Percentiles rank a stretch among this genome's conserved stretches.
phyloP scores from a whole-genome alignment of 2,113 vertebrate genomes.

The Tautogolabrus adspersus region DNA sequence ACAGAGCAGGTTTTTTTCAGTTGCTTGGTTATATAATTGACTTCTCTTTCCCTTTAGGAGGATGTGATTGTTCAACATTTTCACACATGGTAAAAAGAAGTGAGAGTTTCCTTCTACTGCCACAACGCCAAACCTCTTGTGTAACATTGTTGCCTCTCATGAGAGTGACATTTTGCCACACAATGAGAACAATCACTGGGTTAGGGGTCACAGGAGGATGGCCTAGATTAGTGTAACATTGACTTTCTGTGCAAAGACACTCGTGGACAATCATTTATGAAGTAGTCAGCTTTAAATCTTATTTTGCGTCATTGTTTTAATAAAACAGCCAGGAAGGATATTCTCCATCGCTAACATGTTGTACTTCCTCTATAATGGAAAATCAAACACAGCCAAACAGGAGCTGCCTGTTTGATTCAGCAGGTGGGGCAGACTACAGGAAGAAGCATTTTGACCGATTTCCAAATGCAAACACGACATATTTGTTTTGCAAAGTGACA shows the following conservation, averaged over 20 bases:
- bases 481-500: slow-evolving; percentile 60
- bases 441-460: slow-evolving; percentile 15
- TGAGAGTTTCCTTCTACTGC: slow-evolving; percentile 4
- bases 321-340: neutral
- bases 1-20: neutral
- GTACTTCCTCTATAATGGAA: slow-evolving; percentile 41
- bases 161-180: slow-evolving; percentile 52
- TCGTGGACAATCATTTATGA: neutral
- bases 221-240: slow-evolving; percentile 24
- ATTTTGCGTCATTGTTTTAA: slow-evolving; percentile 4
- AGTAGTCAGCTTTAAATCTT: neutral
- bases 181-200: slow-evolving; percentile 44
- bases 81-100: slow-evolving; percentile 4
- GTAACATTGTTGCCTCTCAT: slow-evolving; percentile 43
- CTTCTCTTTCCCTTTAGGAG: neutral
- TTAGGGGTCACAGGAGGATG: slow-evolving; percentile 26
- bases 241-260: slow-evolving; percentile 18
- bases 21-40: neutral
- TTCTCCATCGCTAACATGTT: neutral
- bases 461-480: slow-evolving; percentile 56
- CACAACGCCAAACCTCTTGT: slow-evolving; percentile 28
- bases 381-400: slow-evolving; percentile 38
- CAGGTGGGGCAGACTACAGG: slow-evolving; percentile 32
- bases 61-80: slow-evolving; percentile 20
- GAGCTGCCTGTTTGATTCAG: slow-evolving; percentile 38